Conservation (phyloP, 2,113 vertebrate genomes). For the Papio anubis region DNA sequence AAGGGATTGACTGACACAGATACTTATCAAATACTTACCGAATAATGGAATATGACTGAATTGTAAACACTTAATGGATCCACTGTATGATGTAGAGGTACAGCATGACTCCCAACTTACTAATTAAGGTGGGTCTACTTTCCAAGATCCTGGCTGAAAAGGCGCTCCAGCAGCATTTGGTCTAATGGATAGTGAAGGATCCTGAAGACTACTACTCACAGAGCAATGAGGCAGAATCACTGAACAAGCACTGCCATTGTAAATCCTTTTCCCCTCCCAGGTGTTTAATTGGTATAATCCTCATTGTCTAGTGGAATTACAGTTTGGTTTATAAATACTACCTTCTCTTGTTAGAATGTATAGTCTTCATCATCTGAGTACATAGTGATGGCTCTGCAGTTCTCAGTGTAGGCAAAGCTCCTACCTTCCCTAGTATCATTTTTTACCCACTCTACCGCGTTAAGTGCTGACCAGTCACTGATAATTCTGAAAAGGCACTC, state of each 20-base stretch:
- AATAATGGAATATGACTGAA: not conserved
- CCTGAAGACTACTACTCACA: not conserved
- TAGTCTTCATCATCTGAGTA: not conserved
- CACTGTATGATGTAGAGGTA: not conserved
- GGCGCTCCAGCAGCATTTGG: not conserved
- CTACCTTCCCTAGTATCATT: not conserved
- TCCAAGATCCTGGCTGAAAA: conserved; percentile 1
- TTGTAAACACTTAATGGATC: not conserved
- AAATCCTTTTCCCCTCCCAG: not conserved
- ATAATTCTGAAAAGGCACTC: not conserved
- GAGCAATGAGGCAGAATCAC: not conserved
- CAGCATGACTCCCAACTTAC: not conserved
- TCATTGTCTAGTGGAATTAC: not conserved
- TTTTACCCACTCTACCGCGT: not conserved
- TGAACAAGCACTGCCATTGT: not conserved
- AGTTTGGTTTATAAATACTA: not conserved
- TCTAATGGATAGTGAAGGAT: not conserved
- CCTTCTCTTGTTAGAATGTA: not conserved
- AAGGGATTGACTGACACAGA: not conserved
- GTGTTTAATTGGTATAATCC: not conserved
- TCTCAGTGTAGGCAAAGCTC: not conserved
- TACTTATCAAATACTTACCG: not conserved
- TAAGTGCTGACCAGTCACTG: not conserved
- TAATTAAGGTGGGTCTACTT: not conserved
- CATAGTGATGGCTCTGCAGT: not conserved